phyloP scores from a whole-genome alignment of 1,140 invertebrate species.

The Sycobia sp. region DNA sequence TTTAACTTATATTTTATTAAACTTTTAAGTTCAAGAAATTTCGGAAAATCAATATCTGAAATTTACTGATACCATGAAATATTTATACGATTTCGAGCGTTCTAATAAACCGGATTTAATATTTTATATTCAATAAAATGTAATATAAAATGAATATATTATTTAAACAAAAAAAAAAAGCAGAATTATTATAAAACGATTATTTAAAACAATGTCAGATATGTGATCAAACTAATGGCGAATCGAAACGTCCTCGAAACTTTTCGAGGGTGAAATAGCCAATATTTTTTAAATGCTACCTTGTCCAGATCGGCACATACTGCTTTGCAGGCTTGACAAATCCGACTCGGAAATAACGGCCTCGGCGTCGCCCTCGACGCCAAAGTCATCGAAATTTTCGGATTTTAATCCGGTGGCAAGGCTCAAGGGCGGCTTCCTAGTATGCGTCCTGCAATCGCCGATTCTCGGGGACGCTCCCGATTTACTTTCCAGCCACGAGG shows the following conservation, averaged over 20 bases:
- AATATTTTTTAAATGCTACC: constrained; percentile 43
- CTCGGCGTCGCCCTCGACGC: constrained; percentile 49
- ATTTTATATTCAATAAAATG: no score
- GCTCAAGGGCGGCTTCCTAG: constrained; percentile 45
- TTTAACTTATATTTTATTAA: not conserved
- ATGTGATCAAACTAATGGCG: no score
- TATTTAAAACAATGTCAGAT: no score
- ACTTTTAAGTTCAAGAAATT: not conserved
- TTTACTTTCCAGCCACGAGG: constrained; percentile 70
- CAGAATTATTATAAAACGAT: no score
- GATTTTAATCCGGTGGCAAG: not conserved
- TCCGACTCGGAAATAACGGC: constrained; percentile 60
- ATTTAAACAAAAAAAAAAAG: no score
- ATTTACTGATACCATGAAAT: no score
- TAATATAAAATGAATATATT: no score
- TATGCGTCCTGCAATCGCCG: constrained; percentile 42
- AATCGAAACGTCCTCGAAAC: no score
- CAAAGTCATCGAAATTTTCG: constrained; percentile 36
- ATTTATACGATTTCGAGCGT: no score
- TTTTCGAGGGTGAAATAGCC: no score
- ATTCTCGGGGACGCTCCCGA: constrained; percentile 64
- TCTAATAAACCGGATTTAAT: no score
- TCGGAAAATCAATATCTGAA: no score
- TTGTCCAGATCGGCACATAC: constrained; percentile 62
- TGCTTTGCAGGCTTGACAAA: constrained; percentile 64